Evolutionary conservation across 2,797 vertebrate species (phyloP).

Genomic region (Apodemus agrarius): DNA sequence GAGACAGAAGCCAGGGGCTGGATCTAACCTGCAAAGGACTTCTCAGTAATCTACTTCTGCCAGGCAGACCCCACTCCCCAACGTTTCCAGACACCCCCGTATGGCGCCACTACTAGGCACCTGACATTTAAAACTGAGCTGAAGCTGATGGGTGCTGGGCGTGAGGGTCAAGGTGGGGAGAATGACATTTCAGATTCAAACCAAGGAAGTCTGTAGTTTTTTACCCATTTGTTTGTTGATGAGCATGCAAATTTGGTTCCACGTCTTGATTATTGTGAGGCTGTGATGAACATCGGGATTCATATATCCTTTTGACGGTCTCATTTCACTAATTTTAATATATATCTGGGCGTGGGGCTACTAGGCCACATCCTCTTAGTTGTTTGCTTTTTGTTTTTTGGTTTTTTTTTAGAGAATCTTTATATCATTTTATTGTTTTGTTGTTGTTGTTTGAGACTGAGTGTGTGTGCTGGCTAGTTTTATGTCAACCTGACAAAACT

Average conservation of each 20-base stretch:
- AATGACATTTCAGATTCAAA: background rate
- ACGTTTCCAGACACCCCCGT: background rate
- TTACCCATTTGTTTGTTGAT: background rate
- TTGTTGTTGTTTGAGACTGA: background rate
- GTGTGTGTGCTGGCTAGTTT: background rate
- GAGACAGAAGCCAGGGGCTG: background rate
- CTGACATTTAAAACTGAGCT: background rate
- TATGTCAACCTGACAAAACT: background rate
- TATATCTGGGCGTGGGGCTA: background rate
- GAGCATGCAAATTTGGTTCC: background rate
- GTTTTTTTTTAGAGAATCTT: background rate
- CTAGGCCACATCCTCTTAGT: background rate
- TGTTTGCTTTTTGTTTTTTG: too few relatives aligned
- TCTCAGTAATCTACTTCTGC: background rate
- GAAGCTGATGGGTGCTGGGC: background rate
- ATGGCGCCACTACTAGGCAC: background rate
- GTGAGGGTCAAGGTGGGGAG: background rate
- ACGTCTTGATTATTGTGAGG: background rate
- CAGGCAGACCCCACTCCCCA: background rate
- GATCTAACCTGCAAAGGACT: background rate
- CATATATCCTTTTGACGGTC: background rate
- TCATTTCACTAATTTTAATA: background rate
- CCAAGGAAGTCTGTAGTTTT: background rate
- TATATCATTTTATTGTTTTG: background rate
- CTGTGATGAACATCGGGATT: background rate